Conservation (phyloP, 2,797 vertebrate species). For the Lepilemur septentrionalis region DNA sequence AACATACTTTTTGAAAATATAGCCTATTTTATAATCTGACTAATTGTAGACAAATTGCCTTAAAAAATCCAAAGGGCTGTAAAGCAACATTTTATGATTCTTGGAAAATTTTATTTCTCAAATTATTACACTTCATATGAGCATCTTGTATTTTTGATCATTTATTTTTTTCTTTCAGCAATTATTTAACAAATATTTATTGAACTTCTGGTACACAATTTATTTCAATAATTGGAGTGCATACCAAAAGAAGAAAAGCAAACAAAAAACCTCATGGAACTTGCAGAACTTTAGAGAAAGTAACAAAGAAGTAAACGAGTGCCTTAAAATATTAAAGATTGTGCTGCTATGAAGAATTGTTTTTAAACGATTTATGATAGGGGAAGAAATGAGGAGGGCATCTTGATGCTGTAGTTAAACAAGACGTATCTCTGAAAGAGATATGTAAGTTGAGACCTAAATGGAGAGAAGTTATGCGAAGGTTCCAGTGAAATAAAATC, state of each 20-base stretch:
- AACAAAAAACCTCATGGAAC: too few species aligned
- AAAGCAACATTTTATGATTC: not conserved
- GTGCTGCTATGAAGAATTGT: not conserved
- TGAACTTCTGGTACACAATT: not conserved
- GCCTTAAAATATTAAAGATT: not conserved
- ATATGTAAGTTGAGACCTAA: not conserved
- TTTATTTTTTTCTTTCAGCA: not conserved
- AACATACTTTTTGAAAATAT: not conserved
- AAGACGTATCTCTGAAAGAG: not conserved
- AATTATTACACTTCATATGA: not conserved
- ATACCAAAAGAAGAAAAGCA: not conserved
- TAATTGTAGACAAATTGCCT: not conserved
- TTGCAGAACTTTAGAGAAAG: not conserved
- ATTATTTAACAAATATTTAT: not conserved
- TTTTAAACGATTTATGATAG: not conserved
- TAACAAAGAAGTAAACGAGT: not conserved
- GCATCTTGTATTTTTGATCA: not conserved
- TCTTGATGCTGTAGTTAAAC: not conserved
- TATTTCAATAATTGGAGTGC: not conserved
- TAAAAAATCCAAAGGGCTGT: not conserved
- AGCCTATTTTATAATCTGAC: not conserved
- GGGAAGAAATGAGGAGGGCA: too few species aligned
- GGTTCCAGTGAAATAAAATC: not conserved
- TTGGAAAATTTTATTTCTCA: not conserved
- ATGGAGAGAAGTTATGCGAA: not conserved